These are phyloP conservation scores for Schizopygopsis pylzovi DNA, from an alignment of 2,797 vertebrate species.

Conservation along the genomic window DNA sequence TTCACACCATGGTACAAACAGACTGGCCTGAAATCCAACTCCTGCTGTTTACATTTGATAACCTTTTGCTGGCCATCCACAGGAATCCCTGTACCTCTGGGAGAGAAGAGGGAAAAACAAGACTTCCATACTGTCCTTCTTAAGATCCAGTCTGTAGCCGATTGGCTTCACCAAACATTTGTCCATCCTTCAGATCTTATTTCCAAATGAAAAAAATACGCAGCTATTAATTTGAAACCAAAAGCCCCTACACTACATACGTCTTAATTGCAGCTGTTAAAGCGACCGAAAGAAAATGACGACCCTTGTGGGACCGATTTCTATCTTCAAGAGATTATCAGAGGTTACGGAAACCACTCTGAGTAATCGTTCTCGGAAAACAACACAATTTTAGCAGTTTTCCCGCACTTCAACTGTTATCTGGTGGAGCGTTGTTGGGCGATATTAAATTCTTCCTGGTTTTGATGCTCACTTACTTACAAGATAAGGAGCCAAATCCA, in stretches of 20 bases:
- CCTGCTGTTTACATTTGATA: slow-evolving; percentile 74
- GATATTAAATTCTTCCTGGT: slow-evolving; percentile 37
- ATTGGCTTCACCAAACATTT: slow-evolving; percentile 2
- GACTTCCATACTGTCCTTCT: neutral
- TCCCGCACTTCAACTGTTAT: slow-evolving; percentile 59
- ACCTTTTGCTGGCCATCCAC: slow-evolving; percentile 64
- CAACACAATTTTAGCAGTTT: slow-evolving; percentile 60
- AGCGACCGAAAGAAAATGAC: slow-evolving; percentile 40
- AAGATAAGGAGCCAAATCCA: slow-evolving; percentile 4
- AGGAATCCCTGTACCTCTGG: slow-evolving; percentile 63
- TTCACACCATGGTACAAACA: slow-evolving; percentile 81
- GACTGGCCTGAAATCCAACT: slow-evolving; percentile 74
- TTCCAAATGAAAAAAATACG: slow-evolving; percentile 7
- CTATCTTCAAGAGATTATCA: slow-evolving; percentile 60
- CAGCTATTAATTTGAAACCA: slow-evolving; percentile 10
- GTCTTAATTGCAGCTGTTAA: slow-evolving; percentile 50
- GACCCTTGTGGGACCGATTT: slow-evolving; percentile 44
- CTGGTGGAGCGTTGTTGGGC: slow-evolving; percentile 52
- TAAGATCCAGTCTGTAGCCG: slow-evolving; percentile 9
- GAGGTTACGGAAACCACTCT: slow-evolving; percentile 54
- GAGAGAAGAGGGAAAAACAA: neutral
- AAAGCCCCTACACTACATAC: slow-evolving; percentile 27
- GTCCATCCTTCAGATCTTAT: slow-evolving; percentile 6
- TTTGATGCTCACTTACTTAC: slow-evolving; percentile 38
- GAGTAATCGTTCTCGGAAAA: slow-evolving; percentile 62